Conservation (phyloP, 2,888 invertebrate species). For the Scaptomyza reducta region DNA sequence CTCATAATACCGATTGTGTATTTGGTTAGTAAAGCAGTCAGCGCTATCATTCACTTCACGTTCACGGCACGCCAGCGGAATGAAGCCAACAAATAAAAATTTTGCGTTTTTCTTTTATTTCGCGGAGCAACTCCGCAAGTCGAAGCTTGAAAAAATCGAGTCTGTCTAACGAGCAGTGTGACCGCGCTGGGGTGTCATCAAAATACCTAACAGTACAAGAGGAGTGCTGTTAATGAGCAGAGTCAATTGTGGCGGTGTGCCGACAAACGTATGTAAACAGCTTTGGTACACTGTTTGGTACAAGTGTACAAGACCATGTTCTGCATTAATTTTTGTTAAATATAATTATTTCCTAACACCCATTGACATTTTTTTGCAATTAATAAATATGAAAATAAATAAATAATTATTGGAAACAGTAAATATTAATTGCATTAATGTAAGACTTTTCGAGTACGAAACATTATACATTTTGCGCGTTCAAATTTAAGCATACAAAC, state of each 20-base stretch:
- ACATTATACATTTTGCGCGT: background rate
- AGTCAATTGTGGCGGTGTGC: background rate
- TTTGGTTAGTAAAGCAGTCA: slow-evolving; percentile 83
- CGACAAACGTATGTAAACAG: background rate
- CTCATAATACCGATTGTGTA: slow-evolving; percentile 83
- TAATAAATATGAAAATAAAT: no score
- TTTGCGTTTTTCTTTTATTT: background rate
- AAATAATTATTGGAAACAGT: no score
- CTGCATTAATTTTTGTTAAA: no score
- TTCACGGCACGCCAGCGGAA: slow-evolving; percentile 56
- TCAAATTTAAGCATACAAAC: no score
- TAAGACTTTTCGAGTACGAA: no score
- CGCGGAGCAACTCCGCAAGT: slow-evolving; percentile 35
- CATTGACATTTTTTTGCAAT: no score
- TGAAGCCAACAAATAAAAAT: slow-evolving; percentile 37
- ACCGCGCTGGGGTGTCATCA: background rate
- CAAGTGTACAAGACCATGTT: no score
- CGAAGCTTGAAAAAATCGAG: slow-evolving; percentile 37
- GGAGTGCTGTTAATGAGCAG: background rate
- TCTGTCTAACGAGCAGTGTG: slow-evolving; percentile 23
- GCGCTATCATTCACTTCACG: slow-evolving; percentile 83
- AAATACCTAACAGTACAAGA: slow-evolving; percentile 11
- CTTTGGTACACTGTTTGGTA: background rate
- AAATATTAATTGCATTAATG: no score
- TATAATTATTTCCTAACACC: no score